A percentile compares a stretch with the other conserved stretches of the same genome.
These are phyloP conservation scores for Carduelis carduelis DNA, from an alignment of 2,797 vertebrate species.

Conservation along the genomic window DNA sequence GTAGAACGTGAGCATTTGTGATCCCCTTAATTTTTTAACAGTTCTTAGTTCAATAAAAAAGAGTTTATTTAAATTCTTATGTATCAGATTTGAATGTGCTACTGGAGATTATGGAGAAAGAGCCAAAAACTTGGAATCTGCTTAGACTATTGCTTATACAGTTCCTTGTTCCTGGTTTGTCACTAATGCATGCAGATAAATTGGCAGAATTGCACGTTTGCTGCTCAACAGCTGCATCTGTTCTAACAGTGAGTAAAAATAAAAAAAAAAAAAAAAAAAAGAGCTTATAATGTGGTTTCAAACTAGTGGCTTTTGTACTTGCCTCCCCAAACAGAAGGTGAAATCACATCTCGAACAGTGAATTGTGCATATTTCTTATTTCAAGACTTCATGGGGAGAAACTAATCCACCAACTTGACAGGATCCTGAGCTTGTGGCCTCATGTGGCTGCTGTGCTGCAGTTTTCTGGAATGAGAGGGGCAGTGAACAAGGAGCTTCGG, in stretches of 20 bases:
- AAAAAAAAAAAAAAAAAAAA: not conserved
- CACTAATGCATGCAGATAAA: not conserved
- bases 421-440: not conserved
- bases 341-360: not conserved
- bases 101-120: not conserved
- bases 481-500: not conserved
- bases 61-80: not conserved
- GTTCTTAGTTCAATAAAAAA: not conserved
- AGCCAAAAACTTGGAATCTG: not conserved
- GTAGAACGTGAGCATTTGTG: rapidly evolving
- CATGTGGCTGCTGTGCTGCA: not conserved
- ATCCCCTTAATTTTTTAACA: not conserved
- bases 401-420: not conserved
- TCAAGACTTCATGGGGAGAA: not conserved
- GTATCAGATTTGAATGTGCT: not conserved
- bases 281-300: not conserved
- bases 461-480: not conserved
- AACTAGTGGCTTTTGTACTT: not conserved
- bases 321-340: not conserved
- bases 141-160: not conserved
- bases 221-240: not conserved
- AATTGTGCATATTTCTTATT: not conserved
- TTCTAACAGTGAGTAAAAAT: not conserved
- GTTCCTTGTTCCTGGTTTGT: not conserved
- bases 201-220: not conserved